A percentile compares a stretch with the other conserved stretches of the same genome.
phyloP scores from a whole-genome alignment of 2,888 invertebrate species.

The Coenonympha glycerion region DNA sequence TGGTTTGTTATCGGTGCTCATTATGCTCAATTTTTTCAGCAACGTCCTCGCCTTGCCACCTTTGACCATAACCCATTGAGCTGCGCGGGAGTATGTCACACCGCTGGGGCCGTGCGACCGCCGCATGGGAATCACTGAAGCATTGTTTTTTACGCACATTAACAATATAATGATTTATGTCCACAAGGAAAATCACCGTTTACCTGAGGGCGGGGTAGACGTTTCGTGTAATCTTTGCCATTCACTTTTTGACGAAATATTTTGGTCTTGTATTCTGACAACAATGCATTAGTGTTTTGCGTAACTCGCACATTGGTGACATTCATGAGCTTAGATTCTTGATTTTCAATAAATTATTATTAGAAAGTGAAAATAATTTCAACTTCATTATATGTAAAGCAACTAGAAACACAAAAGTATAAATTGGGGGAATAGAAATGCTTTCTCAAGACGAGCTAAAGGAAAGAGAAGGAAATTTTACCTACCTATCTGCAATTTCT shows the following conservation, averaged over 20 bases:
- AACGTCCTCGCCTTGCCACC: constrained; percentile 10
- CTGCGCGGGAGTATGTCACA: constrained; percentile 33
- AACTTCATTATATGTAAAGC: too few relatives aligned
- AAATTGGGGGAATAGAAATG: too few relatives aligned
- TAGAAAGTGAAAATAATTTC: too few relatives aligned
- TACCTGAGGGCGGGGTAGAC: constrained; percentile 16
- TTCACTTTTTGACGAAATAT: neutral
- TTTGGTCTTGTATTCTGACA: neutral
- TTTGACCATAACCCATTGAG: constrained; percentile 35
- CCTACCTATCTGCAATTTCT: too few relatives aligned
- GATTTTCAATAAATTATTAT: too few relatives aligned
- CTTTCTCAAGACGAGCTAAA: too few relatives aligned
- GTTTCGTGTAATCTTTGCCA: neutral
- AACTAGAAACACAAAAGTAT: too few relatives aligned
- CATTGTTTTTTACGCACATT: constrained; percentile 31
- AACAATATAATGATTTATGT: constrained; percentile 26
- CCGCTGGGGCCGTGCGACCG: constrained; percentile 34
- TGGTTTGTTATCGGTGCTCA: too few relatives aligned
- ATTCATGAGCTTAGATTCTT: too few relatives aligned
- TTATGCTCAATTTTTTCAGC: neutral
- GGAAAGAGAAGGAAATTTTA: too few relatives aligned
- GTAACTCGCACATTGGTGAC: too few relatives aligned
- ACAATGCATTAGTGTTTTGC: too few relatives aligned
- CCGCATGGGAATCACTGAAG: constrained; percentile 32
- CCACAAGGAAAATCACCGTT: constrained; percentile 23